Conservation (phyloP, 1,140 invertebrate species). For the Aphelenchoides fujianensis region DNA sequence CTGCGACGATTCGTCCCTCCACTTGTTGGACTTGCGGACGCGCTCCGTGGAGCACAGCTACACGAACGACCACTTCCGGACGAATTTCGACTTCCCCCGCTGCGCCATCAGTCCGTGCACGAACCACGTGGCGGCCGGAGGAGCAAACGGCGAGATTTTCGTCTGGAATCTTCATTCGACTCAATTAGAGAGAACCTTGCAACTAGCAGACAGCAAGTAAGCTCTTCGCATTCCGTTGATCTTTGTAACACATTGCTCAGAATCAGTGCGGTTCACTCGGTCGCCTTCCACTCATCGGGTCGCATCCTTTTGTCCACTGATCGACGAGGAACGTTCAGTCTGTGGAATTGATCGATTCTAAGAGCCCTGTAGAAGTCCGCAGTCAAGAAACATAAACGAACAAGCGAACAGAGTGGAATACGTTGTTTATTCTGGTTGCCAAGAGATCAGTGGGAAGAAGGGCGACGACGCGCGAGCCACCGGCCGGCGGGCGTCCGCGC, state of each 20-base stretch:
- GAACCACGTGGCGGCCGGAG: conserved; percentile 81
- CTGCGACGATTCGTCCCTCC: too few relatives aligned
- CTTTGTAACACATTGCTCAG: conserved; percentile 24
- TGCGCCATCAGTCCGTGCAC: conserved; percentile 86
- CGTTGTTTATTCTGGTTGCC: too few relatives aligned
- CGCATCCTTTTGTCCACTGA: conserved; percentile 38
- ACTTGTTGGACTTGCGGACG: conserved; percentile 86
- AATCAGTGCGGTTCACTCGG: conserved; percentile 30
- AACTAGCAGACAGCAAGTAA: conserved; percentile 47
- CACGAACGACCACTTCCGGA: conserved; percentile 87
- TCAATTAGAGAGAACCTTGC: conserved; percentile 76
- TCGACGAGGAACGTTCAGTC: conserved; percentile 34
- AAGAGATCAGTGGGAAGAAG: too few relatives aligned
- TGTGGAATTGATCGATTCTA: conserved; percentile 45
- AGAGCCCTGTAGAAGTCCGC: too few relatives aligned
- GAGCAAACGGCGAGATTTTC: conserved; percentile 81
- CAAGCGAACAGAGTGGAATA: too few relatives aligned
- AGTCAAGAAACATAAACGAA: too few relatives aligned
- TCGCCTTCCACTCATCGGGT: conserved; percentile 42
- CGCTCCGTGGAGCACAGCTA: conserved; percentile 84
- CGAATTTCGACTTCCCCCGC: conserved; percentile 86
- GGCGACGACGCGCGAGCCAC: too few relatives aligned
- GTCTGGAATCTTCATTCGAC: conserved; percentile 81
- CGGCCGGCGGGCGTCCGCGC: too few relatives aligned
- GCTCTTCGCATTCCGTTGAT: conserved; percentile 18